Conservation (phyloP, 2,113 vertebrate species). For the Pterocles orientalis region DNA sequence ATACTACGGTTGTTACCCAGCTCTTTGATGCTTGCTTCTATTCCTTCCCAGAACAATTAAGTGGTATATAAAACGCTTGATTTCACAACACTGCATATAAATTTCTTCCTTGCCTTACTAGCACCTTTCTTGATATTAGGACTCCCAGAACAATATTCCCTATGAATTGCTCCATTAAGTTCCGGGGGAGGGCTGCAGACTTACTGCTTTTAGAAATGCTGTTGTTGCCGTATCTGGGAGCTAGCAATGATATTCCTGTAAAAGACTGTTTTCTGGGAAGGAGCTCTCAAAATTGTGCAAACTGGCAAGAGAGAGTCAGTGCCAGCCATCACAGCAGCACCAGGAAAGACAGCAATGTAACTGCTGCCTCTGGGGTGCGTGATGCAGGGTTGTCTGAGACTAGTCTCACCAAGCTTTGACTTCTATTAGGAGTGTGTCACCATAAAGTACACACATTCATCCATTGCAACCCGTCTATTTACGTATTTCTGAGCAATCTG, state of each 20-base stretch:
- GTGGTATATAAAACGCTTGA: not conserved
- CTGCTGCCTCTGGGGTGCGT: not conserved
- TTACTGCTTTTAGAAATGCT: not conserved
- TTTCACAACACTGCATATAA: not conserved
- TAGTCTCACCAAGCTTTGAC: not conserved
- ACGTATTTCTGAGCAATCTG: not conserved
- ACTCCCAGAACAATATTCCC: not conserved
- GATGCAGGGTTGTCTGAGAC: not conserved
- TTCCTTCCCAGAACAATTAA: not conserved
- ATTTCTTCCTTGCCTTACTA: not conserved
- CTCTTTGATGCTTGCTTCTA: not conserved
- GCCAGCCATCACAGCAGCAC: not conserved
- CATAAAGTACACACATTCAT: rapidly evolving
- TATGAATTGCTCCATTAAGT: not conserved
- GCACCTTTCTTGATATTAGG: not conserved
- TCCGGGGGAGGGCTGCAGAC: not conserved
- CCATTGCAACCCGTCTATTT: not conserved
- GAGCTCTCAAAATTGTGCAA: not conserved
- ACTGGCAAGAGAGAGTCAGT: not conserved
- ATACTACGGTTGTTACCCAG: not conserved
- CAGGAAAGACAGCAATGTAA: not conserved
- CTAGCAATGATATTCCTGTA: not conserved
- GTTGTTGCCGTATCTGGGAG: no score
- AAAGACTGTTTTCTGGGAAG: not conserved
- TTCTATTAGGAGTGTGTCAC: not conserved